Percentiles rank a stretch among this genome's conserved stretches.
phyloP scores from a whole-genome alignment of 37 sponge, comb jelly and placozoan species.

The Aplysina aerophoba region DNA sequence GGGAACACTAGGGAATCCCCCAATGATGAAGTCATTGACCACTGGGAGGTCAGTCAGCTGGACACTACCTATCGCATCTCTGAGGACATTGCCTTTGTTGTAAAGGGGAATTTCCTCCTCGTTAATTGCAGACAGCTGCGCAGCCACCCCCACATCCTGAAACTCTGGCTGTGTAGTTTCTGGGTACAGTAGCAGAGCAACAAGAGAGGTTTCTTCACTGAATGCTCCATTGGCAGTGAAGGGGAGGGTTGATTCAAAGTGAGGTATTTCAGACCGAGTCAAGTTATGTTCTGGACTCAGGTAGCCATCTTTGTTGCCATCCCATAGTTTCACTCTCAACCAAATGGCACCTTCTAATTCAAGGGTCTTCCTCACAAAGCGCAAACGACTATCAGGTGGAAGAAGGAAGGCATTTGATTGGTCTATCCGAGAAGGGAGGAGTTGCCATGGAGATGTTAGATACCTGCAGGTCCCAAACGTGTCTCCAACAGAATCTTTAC shows the following conservation, averaged over 20 bases:
- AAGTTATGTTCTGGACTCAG: constrained; percentile 37
- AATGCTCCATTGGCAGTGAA: constrained; percentile 44
- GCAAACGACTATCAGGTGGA: constrained; percentile 62
- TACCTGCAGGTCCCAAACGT: constrained; percentile 29
- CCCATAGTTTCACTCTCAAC: constrained; percentile 81
- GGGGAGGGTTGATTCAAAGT: constrained; percentile 42
- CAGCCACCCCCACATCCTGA: neutral
- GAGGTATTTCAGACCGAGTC: constrained; percentile 25
- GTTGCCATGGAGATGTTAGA: constrained; percentile 35
- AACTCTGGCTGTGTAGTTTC: constrained; percentile 39
- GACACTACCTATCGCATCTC: constrained; percentile 46
- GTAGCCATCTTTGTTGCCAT: constrained; percentile 77
- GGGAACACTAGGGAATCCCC: constrained; percentile 46
- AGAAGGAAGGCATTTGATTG: constrained; percentile 66
- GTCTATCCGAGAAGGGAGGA: constrained; percentile 20
- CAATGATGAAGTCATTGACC: constrained; percentile 24
- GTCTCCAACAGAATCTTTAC: constrained; percentile 28
- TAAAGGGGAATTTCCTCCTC: constrained; percentile 47
- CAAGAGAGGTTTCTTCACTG: constrained; percentile 48
- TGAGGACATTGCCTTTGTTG: constrained; percentile 52
- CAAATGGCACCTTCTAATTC: constrained; percentile 79
- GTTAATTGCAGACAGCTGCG: constrained; percentile 36
- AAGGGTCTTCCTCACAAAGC: constrained; percentile 61
- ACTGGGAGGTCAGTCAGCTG: constrained; percentile 36
- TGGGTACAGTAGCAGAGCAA: constrained; percentile 52